Base-by-base conservation (phyloP, 1,140 invertebrate genomes). In the Xylocopa sonorina region DNA sequence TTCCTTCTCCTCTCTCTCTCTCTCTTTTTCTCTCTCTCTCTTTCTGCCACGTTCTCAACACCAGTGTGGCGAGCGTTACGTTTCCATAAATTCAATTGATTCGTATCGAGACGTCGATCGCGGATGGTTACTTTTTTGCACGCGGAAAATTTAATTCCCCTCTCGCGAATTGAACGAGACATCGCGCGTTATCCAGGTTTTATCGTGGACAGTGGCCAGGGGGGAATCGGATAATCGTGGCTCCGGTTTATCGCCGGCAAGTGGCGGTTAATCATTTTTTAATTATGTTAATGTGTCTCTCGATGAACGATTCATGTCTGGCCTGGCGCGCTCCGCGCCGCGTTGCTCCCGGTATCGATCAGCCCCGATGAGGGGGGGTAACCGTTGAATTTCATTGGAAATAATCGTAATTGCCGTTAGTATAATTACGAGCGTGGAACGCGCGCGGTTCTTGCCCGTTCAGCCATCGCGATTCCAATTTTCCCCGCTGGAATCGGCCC, bases 341-440 rank as follows among this genome's bases (percentile, higher is more conserved):
- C 3, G 3, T 24, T 24, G 53, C 9, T 24, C 24, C 46, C 43
- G 38, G 9, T 38, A 38, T 38, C 63, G n/a, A n/a, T n/a, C n/a
- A n/a, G n/a, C n/a, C n/a, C n/a, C n/a, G n/a, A n/a, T n/a, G n/a
- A n/a, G n/a, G n/a, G n/a, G n/a, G n/a, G n/a, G n/a, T n/a, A n/a
- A n/a, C n/a, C n/a, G 63, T 18, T 32, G 63, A 66, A 66, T 66
- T 50, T 66, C 63, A 60, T 60, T 38, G 16, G 27, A 9, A 48
- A 66, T 48, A 66, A 66, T 66, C 43, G 63, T 66, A 66, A 66
- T 50, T n/a, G 43, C 27, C 7, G 53, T 27, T 46, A 29, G 63
- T 32, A 29, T 50, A 66, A 66, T 66, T 66, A 18, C 27, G 18
- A 66, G 7, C 27, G 63, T 10, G 63, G 6, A 3, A 12, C 38